Conservation (phyloP, 2,888 invertebrate genomes). For the Ephialtes manifestator region DNA sequence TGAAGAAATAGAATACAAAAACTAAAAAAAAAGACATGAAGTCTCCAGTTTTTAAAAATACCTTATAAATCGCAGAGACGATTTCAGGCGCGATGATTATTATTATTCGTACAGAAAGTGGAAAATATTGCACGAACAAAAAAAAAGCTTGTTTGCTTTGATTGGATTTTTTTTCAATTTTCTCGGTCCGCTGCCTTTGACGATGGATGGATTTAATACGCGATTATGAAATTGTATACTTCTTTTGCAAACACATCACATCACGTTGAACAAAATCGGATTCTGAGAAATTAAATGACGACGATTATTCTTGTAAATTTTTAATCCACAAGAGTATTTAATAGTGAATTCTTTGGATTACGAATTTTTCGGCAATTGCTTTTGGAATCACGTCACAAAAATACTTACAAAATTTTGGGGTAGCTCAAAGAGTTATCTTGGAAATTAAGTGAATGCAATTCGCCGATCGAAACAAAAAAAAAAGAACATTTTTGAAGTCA, state of each 20-base stretch:
- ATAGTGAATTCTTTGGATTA: neutral
- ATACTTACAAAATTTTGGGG: neutral
- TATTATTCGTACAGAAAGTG: slow-evolving; percentile 20
- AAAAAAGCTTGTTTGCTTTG: slow-evolving; percentile 67
- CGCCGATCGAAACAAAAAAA: neutral
- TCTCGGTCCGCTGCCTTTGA: slow-evolving; percentile 83
- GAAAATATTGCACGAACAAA: slow-evolving; percentile 31
- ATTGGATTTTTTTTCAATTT: slow-evolving; percentile 79
- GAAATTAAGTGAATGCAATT: neutral
- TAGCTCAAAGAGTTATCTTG: neutral
- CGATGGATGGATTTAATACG: slow-evolving; percentile 83
- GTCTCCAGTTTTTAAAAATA: slow-evolving; percentile 39
- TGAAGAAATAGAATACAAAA: neutral
- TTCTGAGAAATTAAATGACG: slow-evolving; percentile 43
- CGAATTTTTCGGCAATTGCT: neutral
- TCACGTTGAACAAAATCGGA: slow-evolving; percentile 43
- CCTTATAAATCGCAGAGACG: slow-evolving; percentile 24
- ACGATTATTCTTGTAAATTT: neutral
- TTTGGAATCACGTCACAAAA: neutral
- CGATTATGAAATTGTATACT: slow-evolving; percentile 73
- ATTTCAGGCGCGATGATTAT: slow-evolving; percentile 5
- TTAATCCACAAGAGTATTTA: neutral
- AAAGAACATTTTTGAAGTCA: neutral
- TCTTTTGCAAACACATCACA: slow-evolving; percentile 69
- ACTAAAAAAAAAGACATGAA: slow-evolving; percentile 61